A percentile compares a stretch with the other conserved stretches of the same genome.
Conservation (phyloP, 2,888 invertebrate species). For the Hedya salicella region DNA sequence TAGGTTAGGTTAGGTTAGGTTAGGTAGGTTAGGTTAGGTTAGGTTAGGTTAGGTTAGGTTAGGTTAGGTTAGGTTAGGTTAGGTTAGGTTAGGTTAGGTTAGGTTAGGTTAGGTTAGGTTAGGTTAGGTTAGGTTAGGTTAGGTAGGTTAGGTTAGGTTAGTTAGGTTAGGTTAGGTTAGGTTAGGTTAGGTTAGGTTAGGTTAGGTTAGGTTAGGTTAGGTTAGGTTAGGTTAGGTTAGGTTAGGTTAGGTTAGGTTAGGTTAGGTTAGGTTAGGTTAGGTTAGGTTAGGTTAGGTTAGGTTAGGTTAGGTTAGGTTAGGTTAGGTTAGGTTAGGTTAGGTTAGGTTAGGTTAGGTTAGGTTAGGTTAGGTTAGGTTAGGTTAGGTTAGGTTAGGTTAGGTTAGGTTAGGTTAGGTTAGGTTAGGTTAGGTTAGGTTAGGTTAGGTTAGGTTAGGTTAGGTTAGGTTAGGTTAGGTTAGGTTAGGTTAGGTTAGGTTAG, state of each 20-base stretch:
- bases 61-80: conserved; percentile 16
- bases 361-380: conserved; percentile 7
- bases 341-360: conserved; percentile 7
- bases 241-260: conserved; percentile 7
- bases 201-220: conserved; percentile 7
- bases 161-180: conserved; percentile 10
- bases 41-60: conserved; percentile 42
- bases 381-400: conserved; percentile 7
- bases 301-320: conserved; percentile 26
- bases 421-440: conserved; percentile 7
- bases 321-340: conserved; percentile 30
- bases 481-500: conserved; percentile 7
- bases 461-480: conserved; percentile 7
- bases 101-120: neutral
- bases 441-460: conserved; percentile 6
- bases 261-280: conserved; percentile 7
- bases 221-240: conserved; percentile 7
- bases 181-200: conserved; percentile 7
- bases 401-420: conserved; percentile 7
- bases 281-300: conserved; percentile 13
- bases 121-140: conserved; percentile 7
- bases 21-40: conserved; percentile 5
- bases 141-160: conserved; percentile 7
- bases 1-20: conserved; percentile 36
- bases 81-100: conserved; percentile 6